These are phyloP conservation scores for Centrocercus urophasianus DNA, from an alignment of 2,113 vertebrate genomes.

Conservation along the genomic window DNA sequence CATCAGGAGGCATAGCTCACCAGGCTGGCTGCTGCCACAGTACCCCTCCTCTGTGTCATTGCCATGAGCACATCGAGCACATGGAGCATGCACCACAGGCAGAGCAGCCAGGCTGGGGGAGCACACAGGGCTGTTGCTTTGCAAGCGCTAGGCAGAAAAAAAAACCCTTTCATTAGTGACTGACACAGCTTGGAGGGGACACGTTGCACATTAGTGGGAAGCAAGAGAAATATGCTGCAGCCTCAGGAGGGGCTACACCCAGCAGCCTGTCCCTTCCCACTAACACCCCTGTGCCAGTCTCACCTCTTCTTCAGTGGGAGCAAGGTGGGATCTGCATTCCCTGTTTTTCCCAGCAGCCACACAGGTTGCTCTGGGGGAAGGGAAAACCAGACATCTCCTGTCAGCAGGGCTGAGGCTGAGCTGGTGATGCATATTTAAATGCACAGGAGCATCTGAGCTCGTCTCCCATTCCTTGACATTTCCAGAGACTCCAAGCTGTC, in stretches of 20 bases:
- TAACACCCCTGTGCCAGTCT: fast-evolving
- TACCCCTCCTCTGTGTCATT: not conserved
- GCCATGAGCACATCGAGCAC: not conserved
- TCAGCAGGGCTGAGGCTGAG: not conserved
- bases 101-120: not conserved
- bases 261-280: not conserved
- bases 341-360: not conserved
- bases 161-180: fast-evolving
- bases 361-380: not conserved
- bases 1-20: fast-evolving
- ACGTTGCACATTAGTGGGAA: not conserved
- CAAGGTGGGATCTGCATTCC: not conserved
- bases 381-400: not conserved
- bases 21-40: not conserved
- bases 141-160: not conserved
- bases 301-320: not conserved
- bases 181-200: not conserved
- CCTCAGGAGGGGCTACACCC: not conserved
- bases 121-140: not conserved
- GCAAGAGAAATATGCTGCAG: not conserved
- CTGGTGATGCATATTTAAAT: slow-evolving; percentile 1
- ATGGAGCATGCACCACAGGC: not conserved
- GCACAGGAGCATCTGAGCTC: slow-evolving; percentile 28
- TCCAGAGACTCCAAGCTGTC: slow-evolving; percentile 61
- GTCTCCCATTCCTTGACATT: slow-evolving; percentile 66